Conservation (phyloP, 2,113 vertebrate species). For the Pardalotus punctatus region DNA sequence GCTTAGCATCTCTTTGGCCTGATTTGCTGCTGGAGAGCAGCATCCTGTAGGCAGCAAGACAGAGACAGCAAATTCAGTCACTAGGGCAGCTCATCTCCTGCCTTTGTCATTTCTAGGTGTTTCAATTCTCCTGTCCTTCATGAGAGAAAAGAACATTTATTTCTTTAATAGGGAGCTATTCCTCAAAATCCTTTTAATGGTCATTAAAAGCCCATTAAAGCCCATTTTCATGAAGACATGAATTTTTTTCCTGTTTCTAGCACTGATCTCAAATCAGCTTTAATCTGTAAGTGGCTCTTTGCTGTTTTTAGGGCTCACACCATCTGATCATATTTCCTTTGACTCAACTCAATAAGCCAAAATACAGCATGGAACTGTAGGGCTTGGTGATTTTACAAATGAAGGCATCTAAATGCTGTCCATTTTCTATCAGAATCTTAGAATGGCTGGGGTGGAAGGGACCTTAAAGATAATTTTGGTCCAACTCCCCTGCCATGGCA, state of each 20-base stretch:
- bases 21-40: background rate
- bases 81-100: background rate
- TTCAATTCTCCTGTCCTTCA: background rate
- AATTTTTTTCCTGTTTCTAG: background rate
- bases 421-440: background rate
- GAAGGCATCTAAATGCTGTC: background rate
- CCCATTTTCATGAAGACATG: background rate
- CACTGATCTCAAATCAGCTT: background rate
- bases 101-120: background rate
- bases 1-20: background rate
- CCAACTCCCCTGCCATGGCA: background rate
- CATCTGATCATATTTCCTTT: background rate
- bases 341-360: background rate
- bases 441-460: background rate
- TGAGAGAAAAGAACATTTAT: background rate
- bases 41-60: background rate
- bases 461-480: fast-evolving
- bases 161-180: background rate
- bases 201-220: background rate
- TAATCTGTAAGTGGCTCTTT: background rate
- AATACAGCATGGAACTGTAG: background rate
- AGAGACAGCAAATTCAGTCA: background rate
- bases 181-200: background rate
- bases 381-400: background rate
- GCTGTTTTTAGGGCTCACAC: background rate